These are phyloP conservation scores for Brachyhypopomus occidentalis DNA, from an alignment of 2,113 vertebrate species.

Conservation along the genomic window DNA sequence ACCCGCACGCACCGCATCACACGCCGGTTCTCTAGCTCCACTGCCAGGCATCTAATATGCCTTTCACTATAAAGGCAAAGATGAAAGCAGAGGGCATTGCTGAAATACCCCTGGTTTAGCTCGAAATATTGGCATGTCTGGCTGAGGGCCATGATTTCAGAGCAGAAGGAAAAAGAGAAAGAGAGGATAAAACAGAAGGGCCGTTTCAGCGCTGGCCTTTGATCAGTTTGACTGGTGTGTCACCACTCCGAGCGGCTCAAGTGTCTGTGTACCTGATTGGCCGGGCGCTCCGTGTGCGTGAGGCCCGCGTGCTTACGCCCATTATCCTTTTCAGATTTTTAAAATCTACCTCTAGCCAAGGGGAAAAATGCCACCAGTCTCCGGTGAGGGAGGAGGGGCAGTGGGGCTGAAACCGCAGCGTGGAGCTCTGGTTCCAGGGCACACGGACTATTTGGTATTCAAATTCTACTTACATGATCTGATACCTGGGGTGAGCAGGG, in stretches of 20 bases:
- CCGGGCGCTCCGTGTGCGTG: too few relatives aligned
- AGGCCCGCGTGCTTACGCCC: too few relatives aligned
- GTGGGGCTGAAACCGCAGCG: too few relatives aligned
- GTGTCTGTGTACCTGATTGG: too few relatives aligned
- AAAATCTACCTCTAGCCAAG: too few relatives aligned
- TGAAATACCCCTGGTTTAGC: conserved; percentile 8
- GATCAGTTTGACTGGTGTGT: background rate
- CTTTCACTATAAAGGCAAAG: conserved; percentile 20
- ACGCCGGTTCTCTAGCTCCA: background rate
- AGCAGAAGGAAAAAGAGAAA: background rate
- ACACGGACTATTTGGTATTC: too few relatives aligned
- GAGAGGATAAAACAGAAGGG: background rate
- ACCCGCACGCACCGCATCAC: background rate
- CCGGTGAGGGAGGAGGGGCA: background rate
- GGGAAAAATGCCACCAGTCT: background rate
- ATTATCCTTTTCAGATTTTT: background rate
- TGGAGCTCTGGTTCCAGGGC: too few relatives aligned
- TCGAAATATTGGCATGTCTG: background rate
- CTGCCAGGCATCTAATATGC: conserved; percentile 12
- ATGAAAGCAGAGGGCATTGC: conserved; percentile 29
- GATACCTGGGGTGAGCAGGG: too few relatives aligned
- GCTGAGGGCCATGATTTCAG: conserved; percentile 5
- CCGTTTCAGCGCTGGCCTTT: conserved; percentile 7
- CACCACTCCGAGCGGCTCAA: too few relatives aligned
- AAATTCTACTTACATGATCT: too few relatives aligned